Base-by-base conservation (phyloP, 23 tunicate species). In the Phallusia fumigata region DNA sequence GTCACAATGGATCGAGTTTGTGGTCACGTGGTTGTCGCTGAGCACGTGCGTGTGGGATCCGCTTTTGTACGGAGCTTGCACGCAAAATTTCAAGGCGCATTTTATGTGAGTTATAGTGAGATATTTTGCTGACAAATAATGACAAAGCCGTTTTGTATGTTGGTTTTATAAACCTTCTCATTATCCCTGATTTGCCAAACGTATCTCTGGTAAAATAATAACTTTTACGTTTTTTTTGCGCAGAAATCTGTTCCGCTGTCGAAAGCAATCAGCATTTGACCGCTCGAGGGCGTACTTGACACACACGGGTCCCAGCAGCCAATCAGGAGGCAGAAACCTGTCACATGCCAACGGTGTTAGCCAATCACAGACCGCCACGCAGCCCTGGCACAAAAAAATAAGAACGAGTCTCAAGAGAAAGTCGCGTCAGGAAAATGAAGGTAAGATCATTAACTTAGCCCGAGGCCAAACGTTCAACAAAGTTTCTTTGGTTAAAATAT, bases 21-120 rank as follows among this genome's bases (percentile, higher is more conserved):
- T 84, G 1, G 77, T 80, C 44, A 86, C 88, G 73, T 92, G 97
- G 97, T 76, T 92, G 45, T 87, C 97, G 30, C 64, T 87, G 78
- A 65, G 80, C 76, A 87, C 90, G 32, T 84, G 86, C 75, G 88
- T 92, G 12, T 84, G 82, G 80, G 97, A 92, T 84, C 97, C 97
- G 16, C 81, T 92, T 44, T 32, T 92, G 30, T 92, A 92, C 73
- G 97, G 91, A 64, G 85, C 76, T 0, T 80, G 64, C 32, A 92
- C 90, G 21, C 82, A 83, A 0, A 92, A 92, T 32, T 87, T 92
- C 74, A 79, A 64, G 65, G 33, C 65, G 15, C 86, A 80, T 75
- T 87, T 92, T 19, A 80, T 74, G 97, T 92, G 44, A 87, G 88
- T 40, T 78, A 21, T 58, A 24, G 16, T 58, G 47, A 3, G 47